Percentiles rank a stretch among this genome's conserved stretches.
Conservation (phyloP, 2,888 invertebrate species). For the Desoria tigrina region DNA sequence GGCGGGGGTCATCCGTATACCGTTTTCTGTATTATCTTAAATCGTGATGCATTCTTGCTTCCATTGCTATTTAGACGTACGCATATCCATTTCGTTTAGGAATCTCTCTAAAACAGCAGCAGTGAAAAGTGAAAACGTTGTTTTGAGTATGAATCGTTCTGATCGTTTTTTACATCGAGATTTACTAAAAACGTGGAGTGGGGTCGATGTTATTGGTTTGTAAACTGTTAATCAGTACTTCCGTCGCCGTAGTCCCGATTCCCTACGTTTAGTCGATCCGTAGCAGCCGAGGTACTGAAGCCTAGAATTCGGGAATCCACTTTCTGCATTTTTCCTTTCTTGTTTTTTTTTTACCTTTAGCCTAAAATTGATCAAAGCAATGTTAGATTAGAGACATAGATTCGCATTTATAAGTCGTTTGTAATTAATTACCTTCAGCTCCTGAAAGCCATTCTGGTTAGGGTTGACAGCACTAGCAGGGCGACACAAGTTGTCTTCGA, state of each 20-base stretch:
- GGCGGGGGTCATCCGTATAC: no score
- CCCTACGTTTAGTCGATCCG: slow-evolving; percentile 92
- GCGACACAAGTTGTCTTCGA: slow-evolving; percentile 85
- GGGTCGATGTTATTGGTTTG: slow-evolving; percentile 6
- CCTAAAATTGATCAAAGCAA: slow-evolving; percentile 59
- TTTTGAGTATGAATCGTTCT: no score
- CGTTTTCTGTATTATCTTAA: no score
- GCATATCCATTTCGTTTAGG: no score
- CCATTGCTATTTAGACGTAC: no score
- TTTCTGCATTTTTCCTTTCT: slow-evolving; percentile 91
- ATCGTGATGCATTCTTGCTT: no score
- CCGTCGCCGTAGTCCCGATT: slow-evolving; percentile 75
- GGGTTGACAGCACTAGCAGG: slow-evolving; percentile 88
- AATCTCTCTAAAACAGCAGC: no score
- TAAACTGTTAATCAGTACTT: slow-evolving; percentile 32
- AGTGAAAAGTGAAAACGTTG: slow-evolving; percentile 10
- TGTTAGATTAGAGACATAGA: not conserved
- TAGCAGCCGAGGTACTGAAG: slow-evolving; percentile 91
- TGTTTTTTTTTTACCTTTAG: slow-evolving; percentile 82
- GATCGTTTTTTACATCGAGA: not conserved
- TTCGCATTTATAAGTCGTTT: slow-evolving; percentile 14
- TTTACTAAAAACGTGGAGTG: no score
- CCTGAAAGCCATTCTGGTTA: slow-evolving; percentile 69
- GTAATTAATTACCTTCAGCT: slow-evolving; percentile 70
- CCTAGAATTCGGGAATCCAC: slow-evolving; percentile 89